Evolutionary conservation across 2,888 invertebrate genomes (phyloP).

Genomic region (Ethmia dodecea): DNA sequence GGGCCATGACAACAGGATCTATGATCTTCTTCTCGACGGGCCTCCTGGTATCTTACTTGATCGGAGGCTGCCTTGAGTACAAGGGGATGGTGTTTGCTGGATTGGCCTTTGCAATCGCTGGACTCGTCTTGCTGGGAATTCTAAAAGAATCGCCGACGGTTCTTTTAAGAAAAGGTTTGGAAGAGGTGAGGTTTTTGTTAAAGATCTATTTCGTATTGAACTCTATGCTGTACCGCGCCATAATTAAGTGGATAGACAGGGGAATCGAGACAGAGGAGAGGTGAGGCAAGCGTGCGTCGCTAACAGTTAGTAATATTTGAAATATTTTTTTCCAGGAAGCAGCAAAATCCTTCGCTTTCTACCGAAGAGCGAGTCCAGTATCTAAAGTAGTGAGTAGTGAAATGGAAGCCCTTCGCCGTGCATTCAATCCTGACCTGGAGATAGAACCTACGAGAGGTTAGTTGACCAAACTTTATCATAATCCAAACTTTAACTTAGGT

Average conservation of each 20-base stretch:
- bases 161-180: constrained; percentile 42
- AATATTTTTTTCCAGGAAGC: constrained; percentile 59
- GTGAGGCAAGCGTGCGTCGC: no score
- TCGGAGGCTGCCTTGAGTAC: constrained; percentile 46
- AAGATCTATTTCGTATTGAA: no score
- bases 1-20: constrained; percentile 38
- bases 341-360: constrained; percentile 44
- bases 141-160: constrained; percentile 49
- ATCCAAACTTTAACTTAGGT: no score
- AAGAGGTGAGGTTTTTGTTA: constrained; percentile 35
- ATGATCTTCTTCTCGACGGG: constrained; percentile 46
- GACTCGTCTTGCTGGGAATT: constrained; percentile 26
- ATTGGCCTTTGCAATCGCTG: constrained; percentile 29
- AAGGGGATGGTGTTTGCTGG: constrained; percentile 39
- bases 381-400: constrained; percentile 41
- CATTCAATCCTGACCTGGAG: constrained; percentile 34
- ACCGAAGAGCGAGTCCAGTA: constrained; percentile 28
- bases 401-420: constrained; percentile 31
- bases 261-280: no score
- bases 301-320: no score
- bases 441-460: no score
- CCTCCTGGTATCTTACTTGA: constrained; percentile 45
- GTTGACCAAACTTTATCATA: no score
- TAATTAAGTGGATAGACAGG: no score
- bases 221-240: no score